phyloP scores from a whole-genome alignment of 2,797 vertebrate genomes.

The Alcedo atthis region DNA sequence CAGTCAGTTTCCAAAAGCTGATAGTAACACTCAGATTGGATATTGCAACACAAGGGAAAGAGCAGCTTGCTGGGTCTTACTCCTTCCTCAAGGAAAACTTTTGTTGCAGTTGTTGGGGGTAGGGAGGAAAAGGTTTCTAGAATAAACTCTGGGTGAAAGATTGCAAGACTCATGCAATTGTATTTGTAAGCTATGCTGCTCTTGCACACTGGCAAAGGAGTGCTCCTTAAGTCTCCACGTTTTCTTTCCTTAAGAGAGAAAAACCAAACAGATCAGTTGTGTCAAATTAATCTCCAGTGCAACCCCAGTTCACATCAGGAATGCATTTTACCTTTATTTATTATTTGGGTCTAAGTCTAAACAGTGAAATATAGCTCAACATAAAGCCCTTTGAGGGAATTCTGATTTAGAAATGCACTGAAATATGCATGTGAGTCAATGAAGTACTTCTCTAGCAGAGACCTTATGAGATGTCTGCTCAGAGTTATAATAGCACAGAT shows the following conservation, averaged over 20 bases:
- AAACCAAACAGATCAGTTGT: slow-evolving; percentile 6
- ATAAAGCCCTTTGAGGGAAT: slow-evolving; percentile 1
- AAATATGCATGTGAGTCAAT: slow-evolving; percentile 33
- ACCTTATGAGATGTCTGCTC: not conserved
- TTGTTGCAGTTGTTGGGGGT: not conserved
- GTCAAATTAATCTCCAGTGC: not conserved
- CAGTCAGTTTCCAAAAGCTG: slow-evolving; percentile 48
- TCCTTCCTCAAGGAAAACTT: slow-evolving; percentile 40
- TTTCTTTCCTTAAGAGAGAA: not conserved
- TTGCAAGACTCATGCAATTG: not conserved
- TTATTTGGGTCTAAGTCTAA: not conserved
- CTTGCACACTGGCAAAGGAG: not conserved
- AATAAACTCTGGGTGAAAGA: slow-evolving; percentile 20
- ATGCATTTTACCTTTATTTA: not conserved
- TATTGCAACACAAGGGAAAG: slow-evolving; percentile 27
- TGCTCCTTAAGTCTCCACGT: not conserved
- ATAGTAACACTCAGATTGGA: slow-evolving; percentile 58
- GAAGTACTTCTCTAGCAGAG: not conserved
- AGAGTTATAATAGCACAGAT: slow-evolving; percentile 5
- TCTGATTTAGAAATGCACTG: slow-evolving; percentile 51
- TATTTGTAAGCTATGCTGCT: slow-evolving; percentile 13
- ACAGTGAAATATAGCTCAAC: not conserved
- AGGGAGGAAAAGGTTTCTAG: slow-evolving; percentile 56
- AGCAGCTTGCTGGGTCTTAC: not conserved
- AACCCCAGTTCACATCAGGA: not conserved